These are phyloP conservation scores for Ephydatia muelleri DNA, from an alignment of 37 sponge, comb jelly and placozoan genomes.

Conservation along the genomic window DNA sequence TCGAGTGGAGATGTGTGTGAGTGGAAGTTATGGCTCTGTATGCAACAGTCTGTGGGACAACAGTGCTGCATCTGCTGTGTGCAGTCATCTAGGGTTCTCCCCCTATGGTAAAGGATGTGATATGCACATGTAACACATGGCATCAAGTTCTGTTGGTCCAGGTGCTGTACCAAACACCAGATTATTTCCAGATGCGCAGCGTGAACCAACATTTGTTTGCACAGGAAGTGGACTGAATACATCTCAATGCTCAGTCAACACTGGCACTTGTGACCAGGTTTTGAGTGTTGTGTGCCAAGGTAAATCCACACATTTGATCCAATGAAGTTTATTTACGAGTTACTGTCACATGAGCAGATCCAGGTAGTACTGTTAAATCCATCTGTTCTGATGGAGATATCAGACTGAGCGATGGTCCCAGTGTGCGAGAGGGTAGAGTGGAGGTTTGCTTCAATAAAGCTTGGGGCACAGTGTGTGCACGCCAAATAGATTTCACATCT, in stretches of 20 bases:
- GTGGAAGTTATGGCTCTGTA: slow-evolving; percentile 19
- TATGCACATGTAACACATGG: neutral
- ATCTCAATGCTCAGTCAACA: neutral
- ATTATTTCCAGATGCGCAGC: neutral
- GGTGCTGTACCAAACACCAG: neutral
- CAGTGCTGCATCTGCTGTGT: slow-evolving; percentile 38
- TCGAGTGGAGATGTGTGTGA: slow-evolving; percentile 40
- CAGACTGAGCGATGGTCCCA: neutral
- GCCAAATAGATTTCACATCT: neutral
- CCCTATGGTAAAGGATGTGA: slow-evolving; percentile 12
- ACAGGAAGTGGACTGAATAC: neutral
- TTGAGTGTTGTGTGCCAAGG: neutral
- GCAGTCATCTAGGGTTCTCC: slow-evolving; percentile 35
- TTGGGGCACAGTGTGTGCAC: neutral
- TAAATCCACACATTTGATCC: neutral
- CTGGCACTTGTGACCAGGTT: neutral
- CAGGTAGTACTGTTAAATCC: neutral
- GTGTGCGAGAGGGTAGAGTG: neutral
- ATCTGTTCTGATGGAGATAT: neutral
- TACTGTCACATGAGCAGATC: neutral
- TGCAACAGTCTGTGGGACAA: slow-evolving; percentile 34
- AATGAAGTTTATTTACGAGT: neutral
- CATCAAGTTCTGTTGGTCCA: neutral
- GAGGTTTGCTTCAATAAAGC: neutral
- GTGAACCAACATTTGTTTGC: neutral